These are phyloP conservation scores for Osmerus mordax DNA, from an alignment of 2,113 vertebrate genomes.

Conservation along the genomic window DNA sequence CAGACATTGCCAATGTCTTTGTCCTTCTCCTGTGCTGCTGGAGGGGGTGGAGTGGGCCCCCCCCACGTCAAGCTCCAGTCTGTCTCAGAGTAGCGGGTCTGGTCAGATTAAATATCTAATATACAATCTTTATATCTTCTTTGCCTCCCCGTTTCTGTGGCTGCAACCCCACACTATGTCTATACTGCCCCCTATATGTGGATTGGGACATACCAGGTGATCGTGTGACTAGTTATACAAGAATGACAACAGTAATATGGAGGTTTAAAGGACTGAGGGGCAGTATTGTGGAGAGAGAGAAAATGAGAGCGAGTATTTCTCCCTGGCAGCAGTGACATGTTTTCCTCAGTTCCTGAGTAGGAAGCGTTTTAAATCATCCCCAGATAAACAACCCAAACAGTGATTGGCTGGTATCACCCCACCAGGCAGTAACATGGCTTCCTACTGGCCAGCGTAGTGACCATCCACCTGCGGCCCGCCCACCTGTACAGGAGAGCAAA, in stretches of 20 bases:
- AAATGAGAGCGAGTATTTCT: constrained; percentile 34
- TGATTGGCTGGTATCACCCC: constrained; percentile 62
- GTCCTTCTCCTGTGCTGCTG: constrained; percentile 57
- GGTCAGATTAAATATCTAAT: constrained; percentile 51
- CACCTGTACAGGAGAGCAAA: constrained; percentile 6
- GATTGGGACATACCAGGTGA: constrained; percentile 13
- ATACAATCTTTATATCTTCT: constrained; percentile 49
- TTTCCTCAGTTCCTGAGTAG: constrained; percentile 67
- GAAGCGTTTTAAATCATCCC: constrained; percentile 59
- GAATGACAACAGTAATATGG: constrained; percentile 15
- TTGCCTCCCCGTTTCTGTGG: constrained; percentile 26
- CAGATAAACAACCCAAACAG: constrained; percentile 61
- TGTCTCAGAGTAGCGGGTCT: constrained; percentile 27
- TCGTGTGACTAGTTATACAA: constrained; percentile 42
- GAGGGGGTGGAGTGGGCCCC: neutral
- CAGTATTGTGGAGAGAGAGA: constrained; percentile 42
- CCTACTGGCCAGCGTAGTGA: constrained; percentile 40
- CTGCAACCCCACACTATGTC: neutral
- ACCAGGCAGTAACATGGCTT: constrained; percentile 53
- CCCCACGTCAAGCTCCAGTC: constrained; percentile 31
- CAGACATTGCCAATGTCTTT: constrained; percentile 72
- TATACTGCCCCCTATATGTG: constrained; percentile 53
- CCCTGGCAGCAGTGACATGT: constrained; percentile 67
- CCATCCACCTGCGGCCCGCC: constrained; percentile 35
- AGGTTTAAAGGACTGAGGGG: constrained; percentile 12